Evolutionary conservation across 2,888 invertebrate species (phyloP).

Genomic region (Pristionchus japonicus): DNA sequence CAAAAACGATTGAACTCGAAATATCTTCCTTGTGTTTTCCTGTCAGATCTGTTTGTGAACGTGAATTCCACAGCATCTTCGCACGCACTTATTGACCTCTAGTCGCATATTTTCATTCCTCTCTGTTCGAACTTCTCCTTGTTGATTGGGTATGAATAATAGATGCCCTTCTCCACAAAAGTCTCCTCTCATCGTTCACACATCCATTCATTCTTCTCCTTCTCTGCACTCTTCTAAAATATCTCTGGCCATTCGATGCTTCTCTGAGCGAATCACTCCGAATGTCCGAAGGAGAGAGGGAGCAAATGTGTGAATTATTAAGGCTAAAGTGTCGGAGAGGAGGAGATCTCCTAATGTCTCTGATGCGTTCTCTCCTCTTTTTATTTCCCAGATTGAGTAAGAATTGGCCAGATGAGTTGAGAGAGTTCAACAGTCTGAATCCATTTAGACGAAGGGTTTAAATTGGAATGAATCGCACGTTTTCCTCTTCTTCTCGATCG

Average conservation of each 20-base stretch:
- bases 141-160: constrained; percentile 2
- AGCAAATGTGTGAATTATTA: constrained; percentile 35
- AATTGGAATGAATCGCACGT: neutral
- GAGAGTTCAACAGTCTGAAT: neutral
- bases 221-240: neutral
- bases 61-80: neutral
- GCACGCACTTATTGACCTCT: neutral
- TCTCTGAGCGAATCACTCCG: neutral
- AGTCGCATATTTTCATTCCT: neutral
- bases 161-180: neutral
- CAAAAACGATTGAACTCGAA: neutral
- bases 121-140: neutral
- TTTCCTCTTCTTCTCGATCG: neutral
- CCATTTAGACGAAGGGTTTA: too few species aligned
- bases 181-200: neutral
- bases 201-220: neutral
- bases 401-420: constrained; percentile 4
- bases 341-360: neutral
- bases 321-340: neutral
- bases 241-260: neutral
- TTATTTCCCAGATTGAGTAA: neutral
- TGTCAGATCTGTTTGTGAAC: neutral
- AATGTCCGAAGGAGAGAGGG: neutral
- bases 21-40: neutral
- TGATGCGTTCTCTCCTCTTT: constrained; percentile 13